phyloP scores from a whole-genome alignment of 2,113 vertebrate genomes.

The Arizona elegans region DNA sequence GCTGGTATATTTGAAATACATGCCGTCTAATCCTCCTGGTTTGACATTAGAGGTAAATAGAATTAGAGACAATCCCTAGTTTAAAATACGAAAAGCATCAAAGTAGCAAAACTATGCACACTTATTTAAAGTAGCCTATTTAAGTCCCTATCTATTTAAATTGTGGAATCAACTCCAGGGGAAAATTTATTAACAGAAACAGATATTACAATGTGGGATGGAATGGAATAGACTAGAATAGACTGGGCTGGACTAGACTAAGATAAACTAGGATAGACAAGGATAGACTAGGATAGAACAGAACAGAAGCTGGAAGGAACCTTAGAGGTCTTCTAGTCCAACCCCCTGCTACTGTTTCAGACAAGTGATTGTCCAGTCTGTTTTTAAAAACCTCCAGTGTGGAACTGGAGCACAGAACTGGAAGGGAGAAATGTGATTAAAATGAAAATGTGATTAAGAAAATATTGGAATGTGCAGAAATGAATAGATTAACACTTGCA shows the following conservation, averaged over 20 bases:
- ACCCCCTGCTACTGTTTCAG: too few relatives aligned
- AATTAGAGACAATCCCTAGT: background rate
- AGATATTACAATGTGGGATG: background rate
- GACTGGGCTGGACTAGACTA: too few relatives aligned
- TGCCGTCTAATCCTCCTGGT: background rate
- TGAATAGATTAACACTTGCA: too few relatives aligned
- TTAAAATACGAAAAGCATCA: background rate
- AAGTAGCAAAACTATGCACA: background rate
- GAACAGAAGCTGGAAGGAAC: background rate
- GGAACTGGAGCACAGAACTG: too few relatives aligned
- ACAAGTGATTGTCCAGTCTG: too few relatives aligned
- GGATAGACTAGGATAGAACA: too few relatives aligned
- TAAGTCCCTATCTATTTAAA: background rate
- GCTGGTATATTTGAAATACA: constrained; percentile 9
- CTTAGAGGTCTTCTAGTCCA: background rate
- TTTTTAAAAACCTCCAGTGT: too few relatives aligned
- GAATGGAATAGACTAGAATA: background rate
- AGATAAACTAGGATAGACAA: too few relatives aligned
- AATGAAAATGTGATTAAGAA: too few relatives aligned
- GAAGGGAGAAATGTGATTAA: too few relatives aligned
- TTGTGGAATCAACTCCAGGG: background rate
- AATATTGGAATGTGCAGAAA: too few relatives aligned
- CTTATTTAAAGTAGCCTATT: background rate
- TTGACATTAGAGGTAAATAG: background rate
- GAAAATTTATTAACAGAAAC: background rate